phyloP scores from a whole-genome alignment of 2,113 vertebrate species.

The Rhinoptilus africanus region DNA sequence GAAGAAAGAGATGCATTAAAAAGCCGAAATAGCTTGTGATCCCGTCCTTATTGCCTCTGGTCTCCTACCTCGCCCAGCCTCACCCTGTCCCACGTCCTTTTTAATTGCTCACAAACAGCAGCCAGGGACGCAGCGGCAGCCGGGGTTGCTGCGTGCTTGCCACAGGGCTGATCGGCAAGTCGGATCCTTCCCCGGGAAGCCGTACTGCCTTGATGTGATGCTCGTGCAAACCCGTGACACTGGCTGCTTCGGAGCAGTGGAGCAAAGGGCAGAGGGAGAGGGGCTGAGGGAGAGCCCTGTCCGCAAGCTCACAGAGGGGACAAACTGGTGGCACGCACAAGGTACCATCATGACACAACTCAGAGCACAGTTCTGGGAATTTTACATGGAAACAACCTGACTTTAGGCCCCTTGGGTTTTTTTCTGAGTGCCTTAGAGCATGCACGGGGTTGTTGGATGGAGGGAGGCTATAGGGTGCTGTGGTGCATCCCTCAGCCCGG shows the following conservation, averaged over 20 bases:
- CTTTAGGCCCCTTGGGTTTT: neutral
- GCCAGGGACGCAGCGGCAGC: neutral
- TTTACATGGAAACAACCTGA: neutral
- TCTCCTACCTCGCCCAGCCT: neutral
- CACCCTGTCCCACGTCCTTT: neutral
- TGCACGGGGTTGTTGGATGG: accelerated
- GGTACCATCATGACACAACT: neutral
- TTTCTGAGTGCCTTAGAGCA: neutral
- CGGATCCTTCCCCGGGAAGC: neutral
- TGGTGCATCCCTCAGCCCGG: accelerated
- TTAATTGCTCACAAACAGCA: neutral
- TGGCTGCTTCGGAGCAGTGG: accelerated
- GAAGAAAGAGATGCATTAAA: neutral
- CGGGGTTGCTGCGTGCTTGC: accelerated
- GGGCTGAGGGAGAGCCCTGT: neutral
- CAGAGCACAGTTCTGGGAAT: neutral
- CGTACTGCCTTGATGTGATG: accelerated
- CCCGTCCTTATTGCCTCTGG: neutral
- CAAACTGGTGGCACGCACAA: accelerated
- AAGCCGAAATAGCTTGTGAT: neutral
- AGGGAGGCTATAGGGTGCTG: neutral
- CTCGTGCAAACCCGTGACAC: neutral
- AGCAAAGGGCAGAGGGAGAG: neutral
- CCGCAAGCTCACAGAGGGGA: accelerated
- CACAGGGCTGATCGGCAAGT: accelerated